A percentile compares a stretch with the other conserved stretches of the same genome.
phyloP scores from a whole-genome alignment of 2,888 invertebrate species.

The Yponomeuta plumbellus region DNA sequence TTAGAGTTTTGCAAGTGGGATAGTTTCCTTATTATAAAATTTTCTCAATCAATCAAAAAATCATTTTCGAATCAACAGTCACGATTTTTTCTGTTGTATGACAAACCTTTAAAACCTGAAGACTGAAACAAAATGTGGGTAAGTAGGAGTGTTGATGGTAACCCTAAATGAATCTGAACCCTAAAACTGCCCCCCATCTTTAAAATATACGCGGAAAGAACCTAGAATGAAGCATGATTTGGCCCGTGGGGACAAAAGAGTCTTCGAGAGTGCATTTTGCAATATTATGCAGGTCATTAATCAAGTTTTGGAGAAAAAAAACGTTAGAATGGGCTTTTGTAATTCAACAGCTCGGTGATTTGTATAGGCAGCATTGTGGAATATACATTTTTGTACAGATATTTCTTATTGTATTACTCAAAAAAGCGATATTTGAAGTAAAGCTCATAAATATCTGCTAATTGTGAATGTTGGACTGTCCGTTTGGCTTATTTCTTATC shows the following conservation, averaged over 20 bases:
- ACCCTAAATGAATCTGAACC: too few relatives aligned
- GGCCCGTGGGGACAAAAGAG: constrained; percentile 18
- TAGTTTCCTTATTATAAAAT: too few relatives aligned
- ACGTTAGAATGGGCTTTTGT: background rate
- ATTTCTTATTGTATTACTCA: background rate
- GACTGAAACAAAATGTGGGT: too few relatives aligned
- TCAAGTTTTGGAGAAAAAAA: constrained; percentile 52
- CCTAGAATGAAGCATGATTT: background rate
- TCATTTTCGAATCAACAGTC: too few relatives aligned
- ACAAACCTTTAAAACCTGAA: too few relatives aligned
- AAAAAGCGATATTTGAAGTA: background rate
- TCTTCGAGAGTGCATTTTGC: constrained; percentile 18
- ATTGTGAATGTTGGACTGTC: background rate
- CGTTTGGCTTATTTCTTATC: background rate
- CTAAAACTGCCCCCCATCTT: background rate
- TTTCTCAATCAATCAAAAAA: too few relatives aligned
- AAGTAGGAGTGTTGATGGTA: too few relatives aligned
- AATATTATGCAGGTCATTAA: constrained; percentile 50
- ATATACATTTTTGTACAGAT: background rate
- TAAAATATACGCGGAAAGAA: constrained; percentile 32
- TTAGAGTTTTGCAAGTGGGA: too few relatives aligned
- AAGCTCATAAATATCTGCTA: background rate
- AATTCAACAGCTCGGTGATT: background rate
- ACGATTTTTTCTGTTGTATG: too few relatives aligned
- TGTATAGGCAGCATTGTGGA: background rate